Conservation (phyloP, 1,140 invertebrate species). For the Drosophila asahinai region DNA sequence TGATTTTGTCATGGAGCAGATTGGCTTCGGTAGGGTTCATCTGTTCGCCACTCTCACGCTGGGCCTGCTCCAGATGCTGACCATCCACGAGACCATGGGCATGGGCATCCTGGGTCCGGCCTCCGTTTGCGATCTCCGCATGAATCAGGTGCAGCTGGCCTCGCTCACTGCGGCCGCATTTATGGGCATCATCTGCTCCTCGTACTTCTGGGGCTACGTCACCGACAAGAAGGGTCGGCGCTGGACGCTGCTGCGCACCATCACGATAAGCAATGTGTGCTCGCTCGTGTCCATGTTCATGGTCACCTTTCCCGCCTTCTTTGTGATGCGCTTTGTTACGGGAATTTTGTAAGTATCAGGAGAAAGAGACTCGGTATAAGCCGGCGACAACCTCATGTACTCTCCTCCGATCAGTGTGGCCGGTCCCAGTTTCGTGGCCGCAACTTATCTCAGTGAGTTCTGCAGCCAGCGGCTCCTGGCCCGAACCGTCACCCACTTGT, state of each 20-base stretch:
- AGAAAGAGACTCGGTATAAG: neutral
- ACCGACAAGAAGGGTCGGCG: constrained; percentile 88
- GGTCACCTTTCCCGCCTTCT: constrained; percentile 47
- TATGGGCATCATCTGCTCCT: constrained; percentile 86
- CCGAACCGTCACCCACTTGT: constrained; percentile 58
- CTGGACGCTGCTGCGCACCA: constrained; percentile 86
- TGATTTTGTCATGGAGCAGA: constrained; percentile 62
- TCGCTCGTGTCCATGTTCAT: constrained; percentile 64
- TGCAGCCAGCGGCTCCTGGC: constrained; percentile 56
- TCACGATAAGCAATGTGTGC: constrained; percentile 50
- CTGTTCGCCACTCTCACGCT: constrained; percentile 55
- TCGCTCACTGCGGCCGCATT: constrained; percentile 68
- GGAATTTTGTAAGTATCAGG: constrained; percentile 62
- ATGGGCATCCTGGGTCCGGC: constrained; percentile 67
- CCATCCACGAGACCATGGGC: constrained; percentile 71
- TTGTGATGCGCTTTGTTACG: constrained; percentile 59
- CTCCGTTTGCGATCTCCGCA: constrained; percentile 77
- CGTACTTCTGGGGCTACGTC: constrained; percentile 89
- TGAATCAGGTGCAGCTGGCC: constrained; percentile 76
- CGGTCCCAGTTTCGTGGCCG: constrained; percentile 63
- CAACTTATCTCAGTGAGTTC: constrained; percentile 66
- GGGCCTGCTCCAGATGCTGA: constrained; percentile 68
- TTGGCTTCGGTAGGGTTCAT: constrained; percentile 65
- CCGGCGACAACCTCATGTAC: neutral
- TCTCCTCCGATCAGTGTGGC: constrained; percentile 44